Conservation (phyloP, 1,140 invertebrate genomes). For the Papilio helenus region DNA sequence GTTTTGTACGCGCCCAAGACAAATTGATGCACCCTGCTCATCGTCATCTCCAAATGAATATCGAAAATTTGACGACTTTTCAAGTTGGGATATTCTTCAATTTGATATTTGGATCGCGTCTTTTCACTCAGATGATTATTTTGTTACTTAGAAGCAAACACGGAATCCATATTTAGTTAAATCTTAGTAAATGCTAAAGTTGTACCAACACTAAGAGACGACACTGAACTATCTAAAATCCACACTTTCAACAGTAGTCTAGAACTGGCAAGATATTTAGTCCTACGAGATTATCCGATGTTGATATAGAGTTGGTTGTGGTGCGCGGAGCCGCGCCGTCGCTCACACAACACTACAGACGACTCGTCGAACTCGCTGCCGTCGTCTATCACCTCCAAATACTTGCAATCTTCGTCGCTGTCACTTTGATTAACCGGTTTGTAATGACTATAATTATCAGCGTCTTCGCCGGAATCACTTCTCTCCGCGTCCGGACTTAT, state of each 20-base stretch:
- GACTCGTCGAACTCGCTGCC: constrained; percentile 67
- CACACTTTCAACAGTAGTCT: constrained; percentile 8
- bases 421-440: constrained; percentile 57
- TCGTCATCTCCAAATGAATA: too few species aligned
- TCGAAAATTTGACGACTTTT: too few species aligned
- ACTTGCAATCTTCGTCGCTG: constrained; percentile 71
- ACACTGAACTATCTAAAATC: neutral
- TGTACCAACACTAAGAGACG: neutral
- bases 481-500: constrained; percentile 55
- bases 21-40: too few species aligned
- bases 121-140: neutral
- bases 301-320: constrained; percentile 48
- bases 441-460: constrained; percentile 52
- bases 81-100: neutral
- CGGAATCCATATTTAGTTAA: neutral
- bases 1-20: too few species aligned
- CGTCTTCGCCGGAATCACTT: constrained; percentile 60
- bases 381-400: constrained; percentile 78
- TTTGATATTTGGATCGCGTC: neutral
- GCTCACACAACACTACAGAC: constrained; percentile 39
- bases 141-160: neutral
- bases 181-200: constrained; percentile 11
- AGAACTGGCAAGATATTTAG: constrained; percentile 6
- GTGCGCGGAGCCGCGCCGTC: neutral
- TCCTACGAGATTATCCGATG: constrained; percentile 41